Base-by-base conservation (phyloP, 2,888 invertebrate genomes). In the Ophion costatus region DNA sequence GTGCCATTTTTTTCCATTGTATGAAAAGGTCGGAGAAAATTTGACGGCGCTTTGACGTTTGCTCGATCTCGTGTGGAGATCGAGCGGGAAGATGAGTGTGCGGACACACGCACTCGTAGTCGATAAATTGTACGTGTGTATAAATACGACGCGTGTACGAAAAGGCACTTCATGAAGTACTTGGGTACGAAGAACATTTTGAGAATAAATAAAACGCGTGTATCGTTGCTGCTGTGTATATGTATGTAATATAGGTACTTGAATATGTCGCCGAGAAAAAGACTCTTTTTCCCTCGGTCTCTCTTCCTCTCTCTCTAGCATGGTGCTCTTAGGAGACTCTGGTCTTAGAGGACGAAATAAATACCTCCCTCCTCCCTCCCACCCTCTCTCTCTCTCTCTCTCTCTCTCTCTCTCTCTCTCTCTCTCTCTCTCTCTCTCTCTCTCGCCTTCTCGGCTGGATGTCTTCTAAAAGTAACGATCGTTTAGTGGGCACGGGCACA, bases 1-100 rank as follows among this genome's bases (percentile, higher is more conserved):
- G 93, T 93, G 93, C 88, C 93, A 88, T 82, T 88, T 89, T 90
- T 87, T 88, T 87, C 79, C 86, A 88, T 90, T 90, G 88, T 89
- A 87, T 78, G 77, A 24, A 77, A 79, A 83, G 85, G 70, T 79
- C 56, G 66, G 82, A 69, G 73, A 80, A 87, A 81, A 86, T 87
- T 85, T 78, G 64, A 86, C 84, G 75, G 84, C 83, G 78, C 86
- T 88, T 86, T 87, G 83, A 87, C 87, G 85, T 75, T 83, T 73
- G 38, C 29, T 24, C 77, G 66, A 17, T 78, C 63, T 74, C 74
- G 17, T 29, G 20, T 51, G 38, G 45, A 74, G 29, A 38, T 22
- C 17, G 57, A 61, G 57, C 38, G 14, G n/a, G 45, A n/a, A 61
- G 3, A 14, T 51, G 51, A 51, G 51, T 45, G n/a, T 70, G 45